Evolutionary conservation across 2,888 invertebrate genomes (phyloP).

Genomic region (Scaptomyza tumidula): DNA sequence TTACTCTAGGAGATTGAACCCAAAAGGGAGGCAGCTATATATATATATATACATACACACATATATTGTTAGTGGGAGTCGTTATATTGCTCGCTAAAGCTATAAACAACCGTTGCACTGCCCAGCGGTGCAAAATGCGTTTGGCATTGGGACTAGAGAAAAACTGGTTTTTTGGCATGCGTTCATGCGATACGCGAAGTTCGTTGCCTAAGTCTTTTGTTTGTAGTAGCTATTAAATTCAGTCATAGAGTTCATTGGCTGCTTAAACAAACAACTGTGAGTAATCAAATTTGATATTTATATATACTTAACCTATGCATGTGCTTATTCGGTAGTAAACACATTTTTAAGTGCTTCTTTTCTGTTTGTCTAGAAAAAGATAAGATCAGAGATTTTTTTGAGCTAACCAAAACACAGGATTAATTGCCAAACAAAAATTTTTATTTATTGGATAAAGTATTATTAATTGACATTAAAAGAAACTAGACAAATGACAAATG

Average conservation of each 20-base stretch:
- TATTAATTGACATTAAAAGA: background rate
- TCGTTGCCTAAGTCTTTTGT: constrained; percentile 80
- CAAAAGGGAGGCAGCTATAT: constrained; percentile 17
- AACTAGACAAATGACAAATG: too few species aligned
- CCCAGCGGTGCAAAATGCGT: constrained; percentile 53
- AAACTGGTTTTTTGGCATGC: constrained; percentile 70
- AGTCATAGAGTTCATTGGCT: constrained; percentile 72
- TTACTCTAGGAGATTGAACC: background rate
- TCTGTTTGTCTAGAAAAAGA: background rate
- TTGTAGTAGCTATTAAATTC: constrained; percentile 47
- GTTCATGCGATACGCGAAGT: constrained; percentile 47
- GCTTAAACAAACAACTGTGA: constrained; percentile 20
- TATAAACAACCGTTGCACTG: constrained; percentile 65
- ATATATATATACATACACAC: constrained; percentile 3
- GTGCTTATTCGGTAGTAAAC: constrained; percentile 38
- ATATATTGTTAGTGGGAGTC: constrained; percentile 30
- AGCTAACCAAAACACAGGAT: background rate
- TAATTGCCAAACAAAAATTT: background rate
- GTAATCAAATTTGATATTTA: constrained; percentile 45
- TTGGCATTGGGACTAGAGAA: constrained; percentile 44
- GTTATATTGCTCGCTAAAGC: constrained; percentile 6
- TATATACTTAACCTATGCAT: constrained; percentile 19
- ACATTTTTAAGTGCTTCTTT: too few species aligned
- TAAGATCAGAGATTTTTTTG: background rate
- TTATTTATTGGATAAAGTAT: background rate